These are phyloP conservation scores for Orgyia antiqua DNA, from an alignment of 2,888 invertebrate species.

Conservation along the genomic window DNA sequence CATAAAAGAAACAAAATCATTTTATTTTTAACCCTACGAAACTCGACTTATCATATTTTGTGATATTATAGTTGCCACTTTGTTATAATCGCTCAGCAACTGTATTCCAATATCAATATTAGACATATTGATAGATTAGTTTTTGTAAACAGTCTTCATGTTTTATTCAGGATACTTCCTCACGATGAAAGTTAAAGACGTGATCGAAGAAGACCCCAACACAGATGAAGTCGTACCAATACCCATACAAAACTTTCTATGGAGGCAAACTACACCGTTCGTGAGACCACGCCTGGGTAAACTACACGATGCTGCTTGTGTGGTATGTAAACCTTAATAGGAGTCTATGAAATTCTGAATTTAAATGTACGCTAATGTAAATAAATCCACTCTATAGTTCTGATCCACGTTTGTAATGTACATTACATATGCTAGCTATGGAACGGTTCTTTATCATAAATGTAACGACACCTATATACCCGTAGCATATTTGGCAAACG, in stretches of 20 bases:
- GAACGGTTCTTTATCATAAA: too few relatives aligned
- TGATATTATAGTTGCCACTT: too few relatives aligned
- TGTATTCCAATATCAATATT: too few relatives aligned
- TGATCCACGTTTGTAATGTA: conserved; percentile 1
- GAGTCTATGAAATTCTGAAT: conserved; percentile 3
- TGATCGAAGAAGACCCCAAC: conserved; percentile 78
- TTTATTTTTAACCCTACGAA: background rate
- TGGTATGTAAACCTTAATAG: conserved; percentile 84
- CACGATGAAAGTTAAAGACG: conserved; percentile 46
- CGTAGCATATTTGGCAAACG: too few relatives aligned
- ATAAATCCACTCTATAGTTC: too few relatives aligned
- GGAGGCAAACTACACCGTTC: conserved; percentile 98
- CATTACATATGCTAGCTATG: too few relatives aligned
- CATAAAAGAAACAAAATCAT: too few relatives aligned
- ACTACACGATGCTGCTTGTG: conserved; percentile 97
- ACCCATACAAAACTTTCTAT: conserved; percentile 97
- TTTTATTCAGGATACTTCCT: background rate
- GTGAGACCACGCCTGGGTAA: conserved; percentile 96
- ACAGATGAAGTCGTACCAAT: conserved; percentile 92
- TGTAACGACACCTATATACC: too few relatives aligned
- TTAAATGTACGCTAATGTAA: conserved; percentile 16
- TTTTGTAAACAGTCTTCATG: too few relatives aligned
- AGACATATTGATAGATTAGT: too few relatives aligned
- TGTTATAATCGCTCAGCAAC: too few relatives aligned
- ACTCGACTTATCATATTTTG: background rate